Conservation (phyloP, 2,797 vertebrate genomes). For the Scolopax rusticola region DNA sequence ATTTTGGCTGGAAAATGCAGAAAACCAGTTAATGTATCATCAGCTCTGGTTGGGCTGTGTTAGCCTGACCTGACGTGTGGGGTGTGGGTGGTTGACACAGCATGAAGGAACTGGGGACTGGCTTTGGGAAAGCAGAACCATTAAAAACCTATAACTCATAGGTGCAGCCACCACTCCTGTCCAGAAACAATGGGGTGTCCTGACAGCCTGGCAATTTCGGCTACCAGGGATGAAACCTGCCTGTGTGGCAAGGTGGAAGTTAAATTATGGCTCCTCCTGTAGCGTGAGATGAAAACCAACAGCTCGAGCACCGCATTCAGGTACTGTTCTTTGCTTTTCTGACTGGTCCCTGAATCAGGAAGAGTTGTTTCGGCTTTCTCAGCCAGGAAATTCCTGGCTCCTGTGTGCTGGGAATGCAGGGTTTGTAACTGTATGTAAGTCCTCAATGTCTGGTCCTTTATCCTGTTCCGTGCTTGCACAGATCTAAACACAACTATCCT, state of each 20-base stretch:
- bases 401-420: neutral
- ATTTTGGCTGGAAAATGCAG: neutral
- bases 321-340: neutral
- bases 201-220: neutral
- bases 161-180: fast-evolving
- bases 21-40: neutral
- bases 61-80: neutral
- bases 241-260: neutral
- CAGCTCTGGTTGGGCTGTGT: neutral
- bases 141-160: neutral
- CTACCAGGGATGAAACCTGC: neutral
- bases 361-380: neutral
- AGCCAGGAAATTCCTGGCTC: neutral
- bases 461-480: neutral
- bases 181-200: neutral
- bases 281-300: neutral
- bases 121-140: neutral
- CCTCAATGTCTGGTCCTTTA: neutral
- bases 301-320: neutral
- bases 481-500: neutral
- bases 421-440: neutral
- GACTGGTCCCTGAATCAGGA: fast-evolving
- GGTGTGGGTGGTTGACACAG: neutral
- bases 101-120: fast-evolving
- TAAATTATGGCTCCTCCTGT: neutral